These are phyloP conservation scores for Samia ricini DNA, from an alignment of 1,140 invertebrate genomes.

Conservation along the genomic window DNA sequence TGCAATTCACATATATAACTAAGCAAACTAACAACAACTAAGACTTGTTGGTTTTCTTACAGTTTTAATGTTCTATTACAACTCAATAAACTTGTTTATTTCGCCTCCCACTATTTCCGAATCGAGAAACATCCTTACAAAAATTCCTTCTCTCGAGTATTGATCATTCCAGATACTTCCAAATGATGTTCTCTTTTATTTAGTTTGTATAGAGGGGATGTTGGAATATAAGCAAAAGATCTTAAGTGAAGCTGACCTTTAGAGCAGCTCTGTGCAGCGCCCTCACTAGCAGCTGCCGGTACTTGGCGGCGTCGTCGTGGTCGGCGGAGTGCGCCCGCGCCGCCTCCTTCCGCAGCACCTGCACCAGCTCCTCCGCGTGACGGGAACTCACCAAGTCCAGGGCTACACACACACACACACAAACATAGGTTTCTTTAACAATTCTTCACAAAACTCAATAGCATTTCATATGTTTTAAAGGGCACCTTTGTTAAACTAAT, in stretches of 20 bases:
- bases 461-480: no score
- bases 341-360: constrained; percentile 96
- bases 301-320: constrained; percentile 97
- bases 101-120: not conserved
- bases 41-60: no score
- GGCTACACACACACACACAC: constrained; percentile 65
- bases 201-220: not conserved
- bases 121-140: not conserved
- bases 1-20: no score
- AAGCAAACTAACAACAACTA: no score
- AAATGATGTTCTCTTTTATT: no score
- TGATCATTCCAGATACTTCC: not conserved
- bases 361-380: constrained; percentile 97
- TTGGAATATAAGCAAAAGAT: not conserved
- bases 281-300: constrained; percentile 95
- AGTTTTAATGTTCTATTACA: no score
- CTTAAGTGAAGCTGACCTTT: constrained; percentile 79
- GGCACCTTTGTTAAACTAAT: no score
- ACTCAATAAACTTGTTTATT: not conserved
- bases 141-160: not conserved
- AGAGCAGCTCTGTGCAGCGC: constrained; percentile 97
- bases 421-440: no score
- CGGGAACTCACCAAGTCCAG: constrained; percentile 96
- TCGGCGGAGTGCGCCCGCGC: constrained; percentile 94
- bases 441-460: not conserved